Percentiles rank a stretch among this genome's conserved stretches.
These are phyloP conservation scores for Hiodon tergisus DNA, from an alignment of 2,113 vertebrate genomes.

Conservation along the genomic window DNA sequence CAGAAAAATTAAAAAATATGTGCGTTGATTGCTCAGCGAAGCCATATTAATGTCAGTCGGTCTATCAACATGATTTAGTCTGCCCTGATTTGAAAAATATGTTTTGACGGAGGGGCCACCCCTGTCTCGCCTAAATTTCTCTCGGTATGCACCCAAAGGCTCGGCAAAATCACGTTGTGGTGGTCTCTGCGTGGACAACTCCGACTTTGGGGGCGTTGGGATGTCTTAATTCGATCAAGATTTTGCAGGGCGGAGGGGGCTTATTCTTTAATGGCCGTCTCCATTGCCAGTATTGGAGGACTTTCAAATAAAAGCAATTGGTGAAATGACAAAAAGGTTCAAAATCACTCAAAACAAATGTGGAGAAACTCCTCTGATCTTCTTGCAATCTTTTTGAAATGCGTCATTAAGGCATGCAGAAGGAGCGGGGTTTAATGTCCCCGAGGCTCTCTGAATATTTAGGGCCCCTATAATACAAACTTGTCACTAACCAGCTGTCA, in stretches of 20 bases:
- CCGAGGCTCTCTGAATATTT: constrained; percentile 55
- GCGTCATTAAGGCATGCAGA: constrained; percentile 55
- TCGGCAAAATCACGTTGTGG: too few relatives aligned
- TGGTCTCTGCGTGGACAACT: too few relatives aligned
- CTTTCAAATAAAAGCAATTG: neutral
- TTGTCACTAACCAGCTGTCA: constrained; percentile 53
- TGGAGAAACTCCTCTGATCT: constrained; percentile 35
- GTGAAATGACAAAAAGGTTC: constrained; percentile 13
- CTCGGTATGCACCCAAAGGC: too few relatives aligned
- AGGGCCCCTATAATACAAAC: constrained; percentile 54
- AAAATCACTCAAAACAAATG: constrained; percentile 20
- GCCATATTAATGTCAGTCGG: too few relatives aligned
- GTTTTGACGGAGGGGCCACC: too few relatives aligned
- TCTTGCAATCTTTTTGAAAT: constrained; percentile 54
- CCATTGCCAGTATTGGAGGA: neutral
- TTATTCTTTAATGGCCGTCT: neutral
- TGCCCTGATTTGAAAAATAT: too few relatives aligned
- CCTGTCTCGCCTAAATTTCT: too few relatives aligned
- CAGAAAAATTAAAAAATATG: too few relatives aligned
- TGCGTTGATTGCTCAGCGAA: too few relatives aligned
- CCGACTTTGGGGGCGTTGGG: too few relatives aligned
- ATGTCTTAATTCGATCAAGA: too few relatives aligned
- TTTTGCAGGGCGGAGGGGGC: neutral
- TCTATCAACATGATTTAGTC: too few relatives aligned
- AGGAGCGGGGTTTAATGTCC: constrained; percentile 52